Percentiles rank a stretch among this genome's conserved stretches.
phyloP scores from a whole-genome alignment of 2,113 vertebrate genomes.

The Mormyrus lacerda region DNA sequence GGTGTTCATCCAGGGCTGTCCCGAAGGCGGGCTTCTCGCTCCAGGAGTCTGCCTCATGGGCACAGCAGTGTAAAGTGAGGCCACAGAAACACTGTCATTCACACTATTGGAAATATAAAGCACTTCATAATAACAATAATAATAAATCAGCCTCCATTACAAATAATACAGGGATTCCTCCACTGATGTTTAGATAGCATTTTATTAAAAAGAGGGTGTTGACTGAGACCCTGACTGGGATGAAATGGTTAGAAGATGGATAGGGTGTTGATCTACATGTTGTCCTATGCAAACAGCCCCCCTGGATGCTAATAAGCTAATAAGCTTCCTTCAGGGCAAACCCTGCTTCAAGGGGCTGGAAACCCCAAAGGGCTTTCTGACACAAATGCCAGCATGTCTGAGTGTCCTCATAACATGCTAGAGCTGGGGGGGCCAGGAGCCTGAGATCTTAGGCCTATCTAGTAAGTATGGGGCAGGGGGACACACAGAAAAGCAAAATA shows the following conservation, averaged over 20 bases:
- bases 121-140: neutral
- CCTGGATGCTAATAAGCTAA: neutral
- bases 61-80: neutral
- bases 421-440: neutral
- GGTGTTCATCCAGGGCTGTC: constrained; percentile 83
- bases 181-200: neutral
- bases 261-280: neutral
- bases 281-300: neutral
- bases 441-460: neutral
- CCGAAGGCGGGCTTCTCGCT: constrained; percentile 94
- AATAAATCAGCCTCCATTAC: neutral
- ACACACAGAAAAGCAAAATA: neutral
- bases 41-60: constrained; percentile 75
- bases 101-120: neutral
- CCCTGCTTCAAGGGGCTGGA: neutral
- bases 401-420: neutral
- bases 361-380: neutral
- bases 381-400: neutral
- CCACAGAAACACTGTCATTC: neutral
- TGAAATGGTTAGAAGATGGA: neutral
- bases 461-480: neutral
- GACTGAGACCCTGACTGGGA: neutral
- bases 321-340: neutral
- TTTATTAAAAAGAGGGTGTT: neutral
- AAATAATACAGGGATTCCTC: neutral